phyloP scores from a whole-genome alignment of 2,797 vertebrate species.

The Sebastes hubbsi region DNA sequence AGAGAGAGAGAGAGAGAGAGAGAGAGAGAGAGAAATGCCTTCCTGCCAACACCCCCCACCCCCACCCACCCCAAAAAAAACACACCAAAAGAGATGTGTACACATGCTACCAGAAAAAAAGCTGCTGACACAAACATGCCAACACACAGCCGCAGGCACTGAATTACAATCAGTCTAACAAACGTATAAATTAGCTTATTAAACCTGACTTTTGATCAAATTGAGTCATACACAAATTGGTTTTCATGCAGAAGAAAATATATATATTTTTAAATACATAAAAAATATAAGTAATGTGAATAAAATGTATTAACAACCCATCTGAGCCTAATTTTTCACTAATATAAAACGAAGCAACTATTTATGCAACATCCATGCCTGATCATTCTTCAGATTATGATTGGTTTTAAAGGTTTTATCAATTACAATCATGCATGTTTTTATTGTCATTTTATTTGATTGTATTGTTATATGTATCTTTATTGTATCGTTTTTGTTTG shows the following conservation, averaged over 20 bases:
- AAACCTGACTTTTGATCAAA: neutral
- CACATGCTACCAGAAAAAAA: slow-evolving; percentile 58
- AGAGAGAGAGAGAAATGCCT: slow-evolving; percentile 36
- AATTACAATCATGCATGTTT: neutral
- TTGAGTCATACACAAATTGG: neutral
- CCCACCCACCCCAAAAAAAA: slow-evolving; percentile 29
- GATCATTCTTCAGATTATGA: neutral
- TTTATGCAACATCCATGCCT: neutral
- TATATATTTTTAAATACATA: neutral
- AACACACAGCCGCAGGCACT: slow-evolving; percentile 31
- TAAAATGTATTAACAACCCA: neutral
- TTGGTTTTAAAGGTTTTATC: neutral
- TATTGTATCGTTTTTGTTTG: neutral
- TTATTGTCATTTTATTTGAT: neutral
- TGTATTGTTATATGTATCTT: neutral
- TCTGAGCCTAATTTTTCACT: neutral
- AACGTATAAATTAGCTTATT: neutral
- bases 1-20: neutral
- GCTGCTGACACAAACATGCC: slow-evolving; percentile 67
- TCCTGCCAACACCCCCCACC: slow-evolving; percentile 49
- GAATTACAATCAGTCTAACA: neutral
- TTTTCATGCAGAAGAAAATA: neutral
- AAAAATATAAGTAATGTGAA: neutral
- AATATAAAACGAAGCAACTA: neutral
- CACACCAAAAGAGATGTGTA: slow-evolving; percentile 46